These are phyloP conservation scores for Polypedilum vanderplanki DNA, from an alignment of 1,140 invertebrate species.

Conservation along the genomic window DNA sequence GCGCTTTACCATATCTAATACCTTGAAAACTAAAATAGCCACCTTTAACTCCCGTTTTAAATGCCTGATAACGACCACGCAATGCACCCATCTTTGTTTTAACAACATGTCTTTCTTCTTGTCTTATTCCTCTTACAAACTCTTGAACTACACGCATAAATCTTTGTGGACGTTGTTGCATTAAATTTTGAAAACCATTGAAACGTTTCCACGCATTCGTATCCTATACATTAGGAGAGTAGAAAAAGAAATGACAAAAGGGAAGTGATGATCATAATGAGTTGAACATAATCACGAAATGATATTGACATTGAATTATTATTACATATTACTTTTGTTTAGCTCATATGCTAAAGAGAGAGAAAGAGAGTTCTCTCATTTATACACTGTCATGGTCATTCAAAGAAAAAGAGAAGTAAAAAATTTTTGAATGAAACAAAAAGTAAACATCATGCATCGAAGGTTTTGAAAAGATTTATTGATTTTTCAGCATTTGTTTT, in stretches of 20 bases:
- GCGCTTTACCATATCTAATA: slow-evolving; percentile 45
- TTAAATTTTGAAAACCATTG: slow-evolving; percentile 42
- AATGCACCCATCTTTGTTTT: slow-evolving; percentile 47
- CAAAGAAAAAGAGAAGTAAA: too few relatives aligned
- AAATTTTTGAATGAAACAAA: too few relatives aligned
- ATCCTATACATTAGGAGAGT: slow-evolving; percentile 37
- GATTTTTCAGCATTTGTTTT: too few relatives aligned
- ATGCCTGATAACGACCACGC: slow-evolving; percentile 47
- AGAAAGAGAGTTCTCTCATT: neutral
- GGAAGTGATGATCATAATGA: too few relatives aligned
- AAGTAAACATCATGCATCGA: too few relatives aligned
- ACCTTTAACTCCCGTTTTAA: slow-evolving; percentile 46
- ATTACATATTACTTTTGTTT: neutral
- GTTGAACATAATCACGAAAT: neutral
- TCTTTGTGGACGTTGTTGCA: slow-evolving; percentile 36
- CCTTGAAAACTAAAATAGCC: slow-evolving; percentile 54
- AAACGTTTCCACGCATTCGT: slow-evolving; percentile 43
- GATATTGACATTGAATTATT: neutral
- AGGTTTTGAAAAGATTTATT: too few relatives aligned
- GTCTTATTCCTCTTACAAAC: slow-evolving; percentile 42
- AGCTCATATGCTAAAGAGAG: too few relatives aligned
- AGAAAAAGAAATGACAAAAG: neutral
- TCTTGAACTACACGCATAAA: slow-evolving; percentile 44
- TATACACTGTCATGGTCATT: neutral
- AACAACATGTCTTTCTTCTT: slow-evolving; percentile 43